These are phyloP conservation scores for Brachionus paranguensis DNA, from an alignment of 1,140 invertebrate species.

Conservation along the genomic window DNA sequence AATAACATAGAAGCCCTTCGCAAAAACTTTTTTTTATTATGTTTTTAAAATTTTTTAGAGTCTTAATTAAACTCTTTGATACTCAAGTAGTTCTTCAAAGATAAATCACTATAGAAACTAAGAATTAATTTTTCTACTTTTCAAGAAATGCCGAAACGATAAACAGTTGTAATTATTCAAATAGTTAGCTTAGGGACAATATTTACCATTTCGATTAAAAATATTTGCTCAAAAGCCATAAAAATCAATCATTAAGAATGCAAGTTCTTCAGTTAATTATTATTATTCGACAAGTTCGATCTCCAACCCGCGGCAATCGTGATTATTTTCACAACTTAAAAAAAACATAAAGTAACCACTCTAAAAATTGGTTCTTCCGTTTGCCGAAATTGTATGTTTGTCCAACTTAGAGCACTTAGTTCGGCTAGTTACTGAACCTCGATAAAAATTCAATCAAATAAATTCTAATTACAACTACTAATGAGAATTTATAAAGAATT, in stretches of 20 bases:
- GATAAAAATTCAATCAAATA: background rate
- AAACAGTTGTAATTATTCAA: background rate
- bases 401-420: background rate
- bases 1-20: too few species aligned
- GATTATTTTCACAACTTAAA: background rate
- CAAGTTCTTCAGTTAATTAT: background rate
- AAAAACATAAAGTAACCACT: background rate
- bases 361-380: background rate
- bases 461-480: conserved; percentile 19
- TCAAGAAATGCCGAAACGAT: background rate
- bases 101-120: conserved; percentile 6
- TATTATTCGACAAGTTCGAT: background rate
- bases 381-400: background rate
- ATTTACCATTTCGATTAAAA: background rate
- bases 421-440: background rate
- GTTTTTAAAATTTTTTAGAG: background rate
- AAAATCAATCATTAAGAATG: background rate
- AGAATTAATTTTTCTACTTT: background rate
- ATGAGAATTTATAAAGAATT: background rate
- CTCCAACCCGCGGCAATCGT: background rate
- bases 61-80: background rate
- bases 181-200: background rate
- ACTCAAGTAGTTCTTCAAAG: background rate
- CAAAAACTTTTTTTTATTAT: too few species aligned
- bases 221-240: background rate